phyloP scores from a whole-genome alignment of 2,797 vertebrate species.

The Momotus momota region DNA sequence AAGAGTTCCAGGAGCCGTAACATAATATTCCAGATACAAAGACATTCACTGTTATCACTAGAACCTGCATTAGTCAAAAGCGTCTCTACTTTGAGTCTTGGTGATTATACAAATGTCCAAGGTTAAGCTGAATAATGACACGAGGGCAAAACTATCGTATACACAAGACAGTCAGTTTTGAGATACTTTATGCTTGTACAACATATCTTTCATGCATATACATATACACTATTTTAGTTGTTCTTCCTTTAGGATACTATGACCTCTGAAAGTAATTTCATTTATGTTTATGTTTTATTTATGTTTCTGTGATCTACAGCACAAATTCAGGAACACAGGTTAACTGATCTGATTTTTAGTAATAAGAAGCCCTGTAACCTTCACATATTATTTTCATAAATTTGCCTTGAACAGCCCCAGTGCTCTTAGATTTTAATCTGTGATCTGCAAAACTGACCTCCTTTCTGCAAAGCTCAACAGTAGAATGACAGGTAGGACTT shows the following conservation, averaged over 20 bases:
- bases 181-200: background rate
- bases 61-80: background rate
- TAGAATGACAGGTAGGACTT: background rate
- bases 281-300: background rate
- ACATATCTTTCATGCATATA: background rate
- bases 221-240: background rate
- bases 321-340: background rate
- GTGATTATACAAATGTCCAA: background rate
- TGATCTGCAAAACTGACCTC: background rate
- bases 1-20: conserved; percentile 27
- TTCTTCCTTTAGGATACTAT: background rate
- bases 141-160: background rate
- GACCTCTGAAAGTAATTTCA: background rate
- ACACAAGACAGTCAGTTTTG: background rate
- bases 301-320: background rate
- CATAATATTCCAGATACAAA: conserved; percentile 5
- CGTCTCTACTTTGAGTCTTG: background rate
- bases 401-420: background rate
- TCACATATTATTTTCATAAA: background rate
- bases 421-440: background rate
- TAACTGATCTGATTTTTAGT: background rate
- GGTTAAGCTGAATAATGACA: background rate
- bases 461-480: background rate
- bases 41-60: background rate
- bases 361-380: background rate